Conservation (phyloP, 2,888 invertebrate genomes). For the Smittia sp. region DNA sequence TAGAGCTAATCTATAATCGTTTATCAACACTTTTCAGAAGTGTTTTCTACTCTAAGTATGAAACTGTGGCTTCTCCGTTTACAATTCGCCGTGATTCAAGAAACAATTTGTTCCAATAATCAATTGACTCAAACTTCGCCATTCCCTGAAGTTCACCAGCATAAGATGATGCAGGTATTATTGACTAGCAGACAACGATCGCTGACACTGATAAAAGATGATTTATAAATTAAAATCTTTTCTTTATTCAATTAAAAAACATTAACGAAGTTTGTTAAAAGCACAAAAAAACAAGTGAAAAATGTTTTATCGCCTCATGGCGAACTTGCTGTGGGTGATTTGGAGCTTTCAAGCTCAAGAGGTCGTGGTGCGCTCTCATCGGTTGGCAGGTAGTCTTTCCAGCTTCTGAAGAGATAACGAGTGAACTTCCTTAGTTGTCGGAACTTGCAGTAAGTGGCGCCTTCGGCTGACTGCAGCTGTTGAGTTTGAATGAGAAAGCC, state of each 20-base stretch:
- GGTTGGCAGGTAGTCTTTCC: slow-evolving; percentile 89
- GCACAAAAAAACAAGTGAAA: not conserved
- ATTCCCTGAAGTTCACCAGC: too few species aligned
- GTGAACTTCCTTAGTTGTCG: slow-evolving; percentile 87
- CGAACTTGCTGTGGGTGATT: not conserved
- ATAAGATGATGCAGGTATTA: too few species aligned
- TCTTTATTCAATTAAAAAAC: not conserved
- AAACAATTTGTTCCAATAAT: too few species aligned
- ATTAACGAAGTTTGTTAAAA: not conserved
- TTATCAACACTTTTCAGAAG: too few species aligned
- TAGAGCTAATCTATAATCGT: too few species aligned
- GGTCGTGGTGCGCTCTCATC: slow-evolving; percentile 50
- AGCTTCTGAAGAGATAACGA: slow-evolving; percentile 83
- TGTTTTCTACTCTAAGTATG: too few species aligned
- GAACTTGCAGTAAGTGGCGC: slow-evolving; percentile 91
- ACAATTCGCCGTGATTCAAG: too few species aligned
- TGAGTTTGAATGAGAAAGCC: slow-evolving; percentile 92
- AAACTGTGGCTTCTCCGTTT: too few species aligned
- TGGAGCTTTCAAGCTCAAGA: not conserved
- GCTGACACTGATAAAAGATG: too few species aligned
- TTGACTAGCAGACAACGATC: too few species aligned
- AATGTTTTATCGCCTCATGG: not conserved
- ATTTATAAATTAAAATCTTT: too few species aligned
- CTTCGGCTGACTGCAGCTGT: slow-evolving; percentile 87
- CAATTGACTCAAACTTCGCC: too few species aligned